Conservation (phyloP, 2,113 vertebrate genomes). For the Axis porcinus region DNA sequence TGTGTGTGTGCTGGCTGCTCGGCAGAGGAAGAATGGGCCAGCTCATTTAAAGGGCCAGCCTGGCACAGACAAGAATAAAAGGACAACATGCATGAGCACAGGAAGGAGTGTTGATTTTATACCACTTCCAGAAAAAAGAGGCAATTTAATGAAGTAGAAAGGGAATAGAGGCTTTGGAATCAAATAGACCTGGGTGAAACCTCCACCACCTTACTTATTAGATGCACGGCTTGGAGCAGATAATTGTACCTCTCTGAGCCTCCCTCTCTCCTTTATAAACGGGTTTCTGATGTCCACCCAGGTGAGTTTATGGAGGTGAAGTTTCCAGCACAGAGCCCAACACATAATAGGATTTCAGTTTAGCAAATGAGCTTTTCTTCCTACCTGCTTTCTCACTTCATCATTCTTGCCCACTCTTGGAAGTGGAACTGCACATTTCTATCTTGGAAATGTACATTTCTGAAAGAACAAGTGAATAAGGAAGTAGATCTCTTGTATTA, state of each 20-base stretch:
- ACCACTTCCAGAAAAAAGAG: neutral
- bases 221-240: neutral
- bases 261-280: neutral
- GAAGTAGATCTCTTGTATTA: neutral
- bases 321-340: neutral
- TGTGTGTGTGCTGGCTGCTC: neutral
- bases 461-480: neutral
- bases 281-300: neutral
- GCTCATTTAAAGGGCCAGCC: constrained; percentile 34
- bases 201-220: neutral
- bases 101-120: neutral
- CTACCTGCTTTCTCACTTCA: neutral
- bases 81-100: neutral
- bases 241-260: neutral
- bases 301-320: neutral
- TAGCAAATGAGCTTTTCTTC: neutral
- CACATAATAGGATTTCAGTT: neutral
- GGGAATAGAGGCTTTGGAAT: neutral
- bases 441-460: neutral
- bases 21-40: neutral
- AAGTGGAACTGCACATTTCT: neutral
- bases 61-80: neutral
- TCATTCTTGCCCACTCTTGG: neutral
- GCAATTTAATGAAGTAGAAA: neutral
- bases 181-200: neutral